Percentiles rank a stretch among this genome's conserved stretches.
phyloP scores from a whole-genome alignment of 2,797 vertebrate species.

The Caiman crocodilus region DNA sequence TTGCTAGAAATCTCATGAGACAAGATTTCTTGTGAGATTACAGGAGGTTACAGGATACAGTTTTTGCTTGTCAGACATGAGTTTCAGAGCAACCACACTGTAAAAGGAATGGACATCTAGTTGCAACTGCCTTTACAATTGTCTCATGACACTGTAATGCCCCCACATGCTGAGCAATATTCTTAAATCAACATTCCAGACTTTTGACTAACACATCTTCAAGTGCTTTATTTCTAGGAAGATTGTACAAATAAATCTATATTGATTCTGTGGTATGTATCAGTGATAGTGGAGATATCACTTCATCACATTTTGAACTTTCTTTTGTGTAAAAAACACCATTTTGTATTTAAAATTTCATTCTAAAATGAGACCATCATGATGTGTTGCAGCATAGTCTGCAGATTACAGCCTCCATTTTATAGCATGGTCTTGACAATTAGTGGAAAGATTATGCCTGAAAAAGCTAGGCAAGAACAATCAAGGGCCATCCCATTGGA shows the following conservation, averaged over 20 bases:
- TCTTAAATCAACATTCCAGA: slow-evolving; percentile 5
- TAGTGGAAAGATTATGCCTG: slow-evolving; percentile 38
- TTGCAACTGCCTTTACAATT: neutral
- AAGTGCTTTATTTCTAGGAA: slow-evolving; percentile 65
- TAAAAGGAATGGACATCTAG: neutral
- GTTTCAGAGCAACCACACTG: neutral
- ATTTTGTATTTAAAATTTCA: neutral
- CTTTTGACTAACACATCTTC: slow-evolving; percentile 3
- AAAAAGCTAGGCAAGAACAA: slow-evolving; percentile 62
- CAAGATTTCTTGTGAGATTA: slow-evolving; percentile 28
- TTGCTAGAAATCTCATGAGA: neutral
- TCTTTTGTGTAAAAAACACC: slow-evolving; percentile 48
- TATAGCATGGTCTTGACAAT: neutral
- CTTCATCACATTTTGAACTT: slow-evolving; percentile 72
- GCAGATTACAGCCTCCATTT: slow-evolving; percentile 64
- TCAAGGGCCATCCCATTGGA: neutral
- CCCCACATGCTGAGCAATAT: neutral
- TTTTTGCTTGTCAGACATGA: neutral
- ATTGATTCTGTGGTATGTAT: slow-evolving; percentile 68
- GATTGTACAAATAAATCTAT: slow-evolving; percentile 74
- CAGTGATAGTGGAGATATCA: slow-evolving; percentile 61
- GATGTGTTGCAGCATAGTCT: slow-evolving; percentile 55
- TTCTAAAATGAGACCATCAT: slow-evolving; percentile 15
- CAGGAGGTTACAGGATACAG: neutral
- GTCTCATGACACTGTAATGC: neutral